These are phyloP conservation scores for Hypocryptadius cinnamomeus DNA, from an alignment of 2,113 vertebrate species.

Conservation along the genomic window DNA sequence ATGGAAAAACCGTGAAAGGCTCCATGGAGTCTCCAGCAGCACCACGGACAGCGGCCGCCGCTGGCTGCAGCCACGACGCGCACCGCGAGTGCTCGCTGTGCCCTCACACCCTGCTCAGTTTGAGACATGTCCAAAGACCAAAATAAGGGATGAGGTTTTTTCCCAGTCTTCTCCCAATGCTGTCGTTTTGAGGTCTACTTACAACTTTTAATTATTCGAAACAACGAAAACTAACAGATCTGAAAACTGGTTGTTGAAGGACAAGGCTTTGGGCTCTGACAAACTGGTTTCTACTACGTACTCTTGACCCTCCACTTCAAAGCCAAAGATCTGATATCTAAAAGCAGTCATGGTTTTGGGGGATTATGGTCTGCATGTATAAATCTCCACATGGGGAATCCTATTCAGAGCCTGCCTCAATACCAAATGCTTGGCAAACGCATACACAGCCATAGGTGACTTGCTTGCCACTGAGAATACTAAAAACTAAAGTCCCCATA, in stretches of 20 bases:
- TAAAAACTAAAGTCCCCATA: background rate
- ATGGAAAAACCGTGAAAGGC: background rate
- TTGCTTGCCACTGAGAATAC: background rate
- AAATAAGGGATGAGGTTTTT: fast-evolving
- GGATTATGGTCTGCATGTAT: background rate
- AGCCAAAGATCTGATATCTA: background rate
- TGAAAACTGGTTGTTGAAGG: background rate
- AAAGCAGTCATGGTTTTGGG: background rate
- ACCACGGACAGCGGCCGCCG: constrained; percentile 49
- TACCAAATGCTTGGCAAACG: background rate
- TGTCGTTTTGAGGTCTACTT: background rate
- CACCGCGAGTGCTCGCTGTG: fast-evolving
- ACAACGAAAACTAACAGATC: background rate
- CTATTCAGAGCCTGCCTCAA: background rate
- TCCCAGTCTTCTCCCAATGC: background rate
- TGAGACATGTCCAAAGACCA: fast-evolving
- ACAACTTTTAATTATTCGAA: background rate
- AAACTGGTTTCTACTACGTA: fast-evolving
- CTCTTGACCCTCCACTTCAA: background rate
- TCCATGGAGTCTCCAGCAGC: background rate
- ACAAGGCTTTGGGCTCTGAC: fast-evolving
- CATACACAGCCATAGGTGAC: background rate
- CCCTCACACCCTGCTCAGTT: no score
- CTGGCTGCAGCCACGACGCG: fast-evolving
- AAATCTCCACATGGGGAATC: background rate